Evolutionary conservation across 2,797 vertebrate species (phyloP).

Genomic region (Coluber constrictor): DNA sequence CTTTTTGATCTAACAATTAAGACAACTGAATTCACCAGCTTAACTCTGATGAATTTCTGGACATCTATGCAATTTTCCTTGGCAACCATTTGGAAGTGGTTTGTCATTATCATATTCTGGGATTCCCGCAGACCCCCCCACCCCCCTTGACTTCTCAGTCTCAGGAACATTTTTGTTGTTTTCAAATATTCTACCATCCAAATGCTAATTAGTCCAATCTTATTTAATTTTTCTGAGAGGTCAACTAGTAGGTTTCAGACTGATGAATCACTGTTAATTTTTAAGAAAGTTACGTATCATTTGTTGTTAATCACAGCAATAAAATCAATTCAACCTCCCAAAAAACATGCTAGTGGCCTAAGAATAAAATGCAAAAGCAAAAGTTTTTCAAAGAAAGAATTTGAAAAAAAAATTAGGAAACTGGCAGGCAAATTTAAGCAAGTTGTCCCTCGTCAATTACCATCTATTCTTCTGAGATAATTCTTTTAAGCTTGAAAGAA

Average conservation of each 20-base stretch:
- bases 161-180: background rate
- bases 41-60: background rate
- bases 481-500: slow-evolving; percentile 1
- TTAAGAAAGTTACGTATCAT: background rate
- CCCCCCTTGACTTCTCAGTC: background rate
- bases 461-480: background rate
- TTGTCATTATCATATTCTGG: background rate
- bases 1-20: background rate
- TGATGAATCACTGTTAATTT: background rate
- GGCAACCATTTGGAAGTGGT: background rate
- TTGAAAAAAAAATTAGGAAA: background rate
- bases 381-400: background rate
- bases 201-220: background rate
- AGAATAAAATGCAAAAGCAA: background rate
- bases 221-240: background rate
- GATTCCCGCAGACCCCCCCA: background rate
- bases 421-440: background rate
- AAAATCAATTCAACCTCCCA: background rate
- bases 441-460: background rate
- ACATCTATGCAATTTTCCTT: background rate
- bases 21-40: background rate
- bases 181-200: background rate
- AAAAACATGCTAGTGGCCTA: background rate
- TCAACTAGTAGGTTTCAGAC: background rate
- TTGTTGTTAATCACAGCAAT: background rate